phyloP scores from a whole-genome alignment of 2,113 vertebrate species.

The Puma concolor region DNA sequence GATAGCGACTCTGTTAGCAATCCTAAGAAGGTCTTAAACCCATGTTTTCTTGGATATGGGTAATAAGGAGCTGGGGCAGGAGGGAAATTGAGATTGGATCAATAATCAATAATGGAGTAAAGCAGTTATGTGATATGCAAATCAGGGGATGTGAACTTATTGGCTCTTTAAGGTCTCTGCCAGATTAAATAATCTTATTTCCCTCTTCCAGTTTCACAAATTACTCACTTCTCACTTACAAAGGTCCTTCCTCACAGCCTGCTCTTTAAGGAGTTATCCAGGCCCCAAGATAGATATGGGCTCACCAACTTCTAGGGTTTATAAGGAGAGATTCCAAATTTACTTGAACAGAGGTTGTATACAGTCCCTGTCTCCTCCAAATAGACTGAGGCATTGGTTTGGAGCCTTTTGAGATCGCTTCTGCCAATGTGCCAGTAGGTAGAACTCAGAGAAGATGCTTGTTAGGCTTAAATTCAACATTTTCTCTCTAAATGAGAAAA shows the following conservation, averaged over 20 bases:
- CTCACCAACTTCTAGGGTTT: neutral
- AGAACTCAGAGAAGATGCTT: neutral
- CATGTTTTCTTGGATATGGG: neutral
- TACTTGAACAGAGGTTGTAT: neutral
- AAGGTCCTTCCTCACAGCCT: neutral
- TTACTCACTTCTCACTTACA: conserved; percentile 9
- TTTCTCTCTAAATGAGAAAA: neutral
- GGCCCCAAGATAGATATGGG: neutral
- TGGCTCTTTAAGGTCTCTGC: neutral
- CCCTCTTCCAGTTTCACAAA: neutral
- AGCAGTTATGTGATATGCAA: neutral
- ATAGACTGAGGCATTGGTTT: neutral
- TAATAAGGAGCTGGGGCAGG: neutral
- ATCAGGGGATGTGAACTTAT: conserved; percentile 9
- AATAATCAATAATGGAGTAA: neutral
- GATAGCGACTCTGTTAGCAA: neutral
- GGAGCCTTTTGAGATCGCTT: conserved; percentile 1
- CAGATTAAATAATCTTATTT: conserved; percentile 45
- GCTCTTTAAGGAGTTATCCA: neutral
- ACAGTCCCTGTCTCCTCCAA: neutral
- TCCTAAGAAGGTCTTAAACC: neutral
- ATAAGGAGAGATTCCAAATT: neutral
- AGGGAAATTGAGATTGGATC: neutral
- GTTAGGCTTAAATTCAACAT: neutral
- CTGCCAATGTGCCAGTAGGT: neutral